These are phyloP conservation scores for Coleophora deauratella DNA, from an alignment of 2,888 invertebrate species.

Conservation along the genomic window DNA sequence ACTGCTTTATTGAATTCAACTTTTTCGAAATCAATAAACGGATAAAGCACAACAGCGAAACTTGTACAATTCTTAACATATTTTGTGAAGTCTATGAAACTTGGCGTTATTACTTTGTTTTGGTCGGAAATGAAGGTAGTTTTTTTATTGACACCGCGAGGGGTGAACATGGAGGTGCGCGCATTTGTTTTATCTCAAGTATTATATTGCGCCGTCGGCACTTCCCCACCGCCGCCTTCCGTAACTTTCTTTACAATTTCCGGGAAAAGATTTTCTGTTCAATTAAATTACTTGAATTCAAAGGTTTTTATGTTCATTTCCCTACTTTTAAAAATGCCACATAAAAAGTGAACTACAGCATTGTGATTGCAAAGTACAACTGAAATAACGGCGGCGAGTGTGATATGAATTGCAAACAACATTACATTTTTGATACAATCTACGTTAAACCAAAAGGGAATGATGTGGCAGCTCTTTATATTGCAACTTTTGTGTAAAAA, in stretches of 20 bases:
- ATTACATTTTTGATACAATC: slow-evolving; percentile 72
- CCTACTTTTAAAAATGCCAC: no score
- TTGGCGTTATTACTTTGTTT: neutral
- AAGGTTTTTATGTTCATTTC: no score
- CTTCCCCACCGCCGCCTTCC: slow-evolving; percentile 43
- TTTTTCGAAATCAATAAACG: no score
- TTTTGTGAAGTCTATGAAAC: no score
- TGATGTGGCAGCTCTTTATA: slow-evolving; percentile 74
- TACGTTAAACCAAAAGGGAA: slow-evolving; percentile 72
- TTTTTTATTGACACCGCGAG: slow-evolving; percentile 16
- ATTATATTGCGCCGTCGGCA: slow-evolving; percentile 52
- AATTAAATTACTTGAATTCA: slow-evolving; percentile 56
- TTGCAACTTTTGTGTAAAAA: slow-evolving; percentile 74
- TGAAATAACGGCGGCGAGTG: slow-evolving; percentile 58
- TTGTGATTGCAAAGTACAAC: slow-evolving; percentile 23
- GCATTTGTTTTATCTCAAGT: slow-evolving; percentile 53
- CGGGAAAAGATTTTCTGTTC: slow-evolving; percentile 50
- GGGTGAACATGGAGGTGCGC: slow-evolving; percentile 47
- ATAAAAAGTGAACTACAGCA: neutral
- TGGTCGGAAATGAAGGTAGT: neutral
- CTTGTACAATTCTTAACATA: no score
- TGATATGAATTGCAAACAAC: slow-evolving; percentile 72
- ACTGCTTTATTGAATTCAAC: no score
- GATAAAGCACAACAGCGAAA: no score
- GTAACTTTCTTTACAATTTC: slow-evolving; percentile 54